Conservation (phyloP, 2,888 invertebrate genomes). For the Acleris holmiana region DNA sequence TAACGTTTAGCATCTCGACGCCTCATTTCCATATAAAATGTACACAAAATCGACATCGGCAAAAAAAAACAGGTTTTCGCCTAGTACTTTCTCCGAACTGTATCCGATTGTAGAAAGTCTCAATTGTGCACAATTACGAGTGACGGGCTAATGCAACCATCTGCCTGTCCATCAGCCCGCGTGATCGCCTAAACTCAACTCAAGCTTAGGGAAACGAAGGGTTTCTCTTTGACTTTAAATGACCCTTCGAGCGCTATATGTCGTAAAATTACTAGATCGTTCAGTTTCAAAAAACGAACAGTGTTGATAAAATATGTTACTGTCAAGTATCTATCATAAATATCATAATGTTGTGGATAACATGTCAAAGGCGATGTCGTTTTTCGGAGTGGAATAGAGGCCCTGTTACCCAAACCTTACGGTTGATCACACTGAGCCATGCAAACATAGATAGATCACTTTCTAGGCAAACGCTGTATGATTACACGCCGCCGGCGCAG, state of each 20-base stretch:
- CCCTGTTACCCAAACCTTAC: too few relatives aligned
- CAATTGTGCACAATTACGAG: constrained; percentile 43
- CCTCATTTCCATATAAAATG: too few relatives aligned
- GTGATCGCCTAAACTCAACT: constrained; percentile 35
- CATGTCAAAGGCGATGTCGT: too few relatives aligned
- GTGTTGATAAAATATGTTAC: too few relatives aligned
- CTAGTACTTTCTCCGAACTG: constrained; percentile 36
- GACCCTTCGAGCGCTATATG: background rate
- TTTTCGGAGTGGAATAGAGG: too few relatives aligned
- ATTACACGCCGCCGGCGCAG: constrained; percentile 55
- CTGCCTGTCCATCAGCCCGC: constrained; percentile 49
- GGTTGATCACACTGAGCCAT: constrained; percentile 4
- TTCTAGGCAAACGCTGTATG: constrained; percentile 60
- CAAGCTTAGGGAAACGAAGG: constrained; percentile 15
- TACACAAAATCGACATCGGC: background rate
- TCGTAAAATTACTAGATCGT: too few relatives aligned
- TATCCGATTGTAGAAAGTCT: constrained; percentile 40
- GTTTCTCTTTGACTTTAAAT: constrained; percentile 14
- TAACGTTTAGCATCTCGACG: too few relatives aligned
- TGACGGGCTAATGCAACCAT: constrained; percentile 49
- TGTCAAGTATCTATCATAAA: too few relatives aligned
- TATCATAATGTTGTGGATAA: too few relatives aligned
- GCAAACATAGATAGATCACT: constrained; percentile 48
- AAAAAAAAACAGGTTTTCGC: constrained; percentile 19
- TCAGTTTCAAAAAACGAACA: too few relatives aligned